Evolutionary conservation across 1,140 invertebrate genomes (phyloP).

Genomic region (Phenacoccus solenopsis): DNA sequence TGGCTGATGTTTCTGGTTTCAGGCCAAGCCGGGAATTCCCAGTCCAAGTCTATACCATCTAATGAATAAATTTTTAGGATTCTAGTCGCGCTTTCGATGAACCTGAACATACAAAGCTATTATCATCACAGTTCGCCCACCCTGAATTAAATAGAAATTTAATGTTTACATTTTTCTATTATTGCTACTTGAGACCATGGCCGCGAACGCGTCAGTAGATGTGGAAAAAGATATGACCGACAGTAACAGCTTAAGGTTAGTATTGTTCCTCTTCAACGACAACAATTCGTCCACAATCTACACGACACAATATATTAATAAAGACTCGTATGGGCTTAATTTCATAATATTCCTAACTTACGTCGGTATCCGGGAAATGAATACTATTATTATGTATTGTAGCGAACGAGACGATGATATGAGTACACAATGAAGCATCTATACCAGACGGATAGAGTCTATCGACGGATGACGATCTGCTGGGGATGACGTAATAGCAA

Average conservation of each 20-base stretch:
- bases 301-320: too few species aligned
- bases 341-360: constrained; percentile 19
- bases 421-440: constrained; percentile 55
- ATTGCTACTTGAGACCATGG: constrained; percentile 51
- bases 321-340: background rate
- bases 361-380: constrained; percentile 32
- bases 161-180: constrained; percentile 46
- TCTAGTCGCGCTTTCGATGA: constrained; percentile 51
- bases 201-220: constrained; percentile 42
- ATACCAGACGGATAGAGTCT: constrained; percentile 21
- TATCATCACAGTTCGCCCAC: background rate
- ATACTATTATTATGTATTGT: constrained; percentile 48
- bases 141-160: constrained; percentile 13
- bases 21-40: constrained; percentile 66
- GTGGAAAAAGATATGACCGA: constrained; percentile 56
- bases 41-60: constrained; percentile 74
- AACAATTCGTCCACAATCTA: background rate
- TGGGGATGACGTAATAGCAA: constrained; percentile 25
- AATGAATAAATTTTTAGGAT: constrained; percentile 47
- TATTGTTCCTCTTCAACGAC: constrained; percentile 46
- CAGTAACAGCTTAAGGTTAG: constrained; percentile 59
- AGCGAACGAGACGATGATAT: constrained; percentile 65
- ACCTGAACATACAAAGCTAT: constrained; percentile 35
- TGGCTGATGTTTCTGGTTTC: constrained; percentile 32
- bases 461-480: constrained; percentile 11